Percentiles rank a stretch among this genome's conserved stretches.
phyloP scores from a whole-genome alignment of 2,113 vertebrate genomes.

The Myotis davidii region DNA sequence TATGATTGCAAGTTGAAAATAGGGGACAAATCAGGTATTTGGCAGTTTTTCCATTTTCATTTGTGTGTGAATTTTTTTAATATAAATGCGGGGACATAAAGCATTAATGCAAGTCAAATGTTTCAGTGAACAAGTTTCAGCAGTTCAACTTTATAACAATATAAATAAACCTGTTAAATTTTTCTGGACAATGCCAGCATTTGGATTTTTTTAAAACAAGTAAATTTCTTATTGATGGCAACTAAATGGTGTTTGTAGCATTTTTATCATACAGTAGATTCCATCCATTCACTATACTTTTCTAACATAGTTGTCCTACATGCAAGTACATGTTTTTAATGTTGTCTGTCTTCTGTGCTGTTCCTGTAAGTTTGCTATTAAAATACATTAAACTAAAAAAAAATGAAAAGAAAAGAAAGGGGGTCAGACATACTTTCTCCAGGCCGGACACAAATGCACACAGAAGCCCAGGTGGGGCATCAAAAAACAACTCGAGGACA shows the following conservation, averaged over 20 bases:
- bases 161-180: neutral
- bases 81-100: conserved; percentile 83
- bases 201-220: conserved; percentile 89
- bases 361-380: conserved; percentile 94
- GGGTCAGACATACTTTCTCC: too few relatives aligned
- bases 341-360: conserved; percentile 92
- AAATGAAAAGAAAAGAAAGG: too few relatives aligned
- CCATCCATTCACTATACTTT: conserved; percentile 90
- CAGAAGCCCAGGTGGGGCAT: too few relatives aligned
- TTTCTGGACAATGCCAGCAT: conserved; percentile 91
- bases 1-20: conserved; percentile 87
- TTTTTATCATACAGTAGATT: conserved; percentile 90
- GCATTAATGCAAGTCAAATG: conserved; percentile 82
- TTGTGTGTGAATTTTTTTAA: conserved; percentile 89
- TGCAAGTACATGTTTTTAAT: conserved; percentile 91
- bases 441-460: too few relatives aligned
- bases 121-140: conserved; percentile 84
- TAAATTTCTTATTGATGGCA: conserved; percentile 90
- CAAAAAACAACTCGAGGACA: too few relatives aligned
- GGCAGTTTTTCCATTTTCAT: conserved; percentile 89
- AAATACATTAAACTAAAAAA: conserved; percentile 90
- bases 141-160: conserved; percentile 88
- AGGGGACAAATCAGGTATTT: conserved; percentile 88
- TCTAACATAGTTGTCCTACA: conserved; percentile 91
- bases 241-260: conserved; percentile 91